Percentiles rank a stretch among this genome's conserved stretches.
Evolutionary conservation across 2,113 vertebrate species (phyloP).

Genomic region (Rhea pennata): DNA sequence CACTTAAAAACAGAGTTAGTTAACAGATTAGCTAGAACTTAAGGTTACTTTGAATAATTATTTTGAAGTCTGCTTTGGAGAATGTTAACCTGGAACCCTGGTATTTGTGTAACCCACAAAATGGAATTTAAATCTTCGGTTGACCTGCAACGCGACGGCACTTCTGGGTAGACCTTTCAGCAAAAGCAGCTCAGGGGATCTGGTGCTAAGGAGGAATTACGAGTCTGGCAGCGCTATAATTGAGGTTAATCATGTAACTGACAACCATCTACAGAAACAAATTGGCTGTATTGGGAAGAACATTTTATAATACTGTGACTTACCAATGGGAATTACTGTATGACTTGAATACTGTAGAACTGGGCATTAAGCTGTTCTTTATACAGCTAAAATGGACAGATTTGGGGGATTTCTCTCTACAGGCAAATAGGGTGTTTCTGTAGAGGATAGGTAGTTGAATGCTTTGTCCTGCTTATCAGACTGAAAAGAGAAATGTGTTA

Average conservation of each 20-base stretch:
- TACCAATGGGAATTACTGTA: fast-evolving
- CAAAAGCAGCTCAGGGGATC: background rate
- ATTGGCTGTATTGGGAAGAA: background rate
- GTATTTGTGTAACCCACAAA: background rate
- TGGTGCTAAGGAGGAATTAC: background rate
- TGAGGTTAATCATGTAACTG: background rate
- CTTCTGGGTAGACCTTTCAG: background rate
- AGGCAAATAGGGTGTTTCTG: background rate
- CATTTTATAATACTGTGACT: fast-evolving
- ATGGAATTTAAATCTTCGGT: background rate
- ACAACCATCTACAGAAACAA: background rate
- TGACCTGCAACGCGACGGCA: background rate
- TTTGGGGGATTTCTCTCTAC: background rate
- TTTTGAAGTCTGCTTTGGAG: background rate
- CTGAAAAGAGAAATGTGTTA: background rate
- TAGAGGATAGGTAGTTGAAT: background rate
- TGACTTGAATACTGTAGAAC: background rate
- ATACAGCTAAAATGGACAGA: fast-evolving
- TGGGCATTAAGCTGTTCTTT: background rate
- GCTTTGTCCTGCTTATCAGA: background rate
- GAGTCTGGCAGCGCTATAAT: background rate
- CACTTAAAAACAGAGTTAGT: background rate
- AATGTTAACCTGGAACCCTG: background rate
- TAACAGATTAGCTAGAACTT: background rate
- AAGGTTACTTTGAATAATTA: too few species aligned